Conservation (phyloP, 2,797 vertebrate genomes). For the Argentina silus region DNA sequence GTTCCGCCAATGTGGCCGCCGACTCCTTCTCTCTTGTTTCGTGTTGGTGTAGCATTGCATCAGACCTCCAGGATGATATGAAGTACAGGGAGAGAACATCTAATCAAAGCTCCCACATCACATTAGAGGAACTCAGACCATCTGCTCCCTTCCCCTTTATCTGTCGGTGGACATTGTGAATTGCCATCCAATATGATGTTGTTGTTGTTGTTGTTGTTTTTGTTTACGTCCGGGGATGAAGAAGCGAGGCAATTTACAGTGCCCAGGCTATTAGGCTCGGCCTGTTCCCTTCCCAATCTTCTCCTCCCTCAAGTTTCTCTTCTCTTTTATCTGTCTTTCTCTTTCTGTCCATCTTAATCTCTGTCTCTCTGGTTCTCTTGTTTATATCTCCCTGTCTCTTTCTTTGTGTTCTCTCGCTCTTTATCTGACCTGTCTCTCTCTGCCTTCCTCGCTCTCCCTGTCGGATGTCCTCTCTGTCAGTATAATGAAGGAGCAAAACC, state of each 20-base stretch:
- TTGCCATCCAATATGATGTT: neutral
- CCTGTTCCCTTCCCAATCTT: too few species aligned
- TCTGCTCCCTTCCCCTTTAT: slow-evolving; percentile 33
- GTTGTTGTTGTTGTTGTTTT: neutral
- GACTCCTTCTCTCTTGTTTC: neutral
- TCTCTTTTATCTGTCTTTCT: neutral
- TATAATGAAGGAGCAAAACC: neutral
- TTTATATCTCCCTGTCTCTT: too few species aligned
- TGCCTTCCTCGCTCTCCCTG: neutral
- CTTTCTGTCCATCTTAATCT: neutral
- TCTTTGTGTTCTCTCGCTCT: neutral
- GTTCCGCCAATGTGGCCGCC: slow-evolving; percentile 9
- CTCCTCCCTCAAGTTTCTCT: neutral
- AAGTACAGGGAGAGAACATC: slow-evolving; percentile 31
- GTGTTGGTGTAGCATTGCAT: slow-evolving; percentile 28
- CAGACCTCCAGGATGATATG: slow-evolving; percentile 23
- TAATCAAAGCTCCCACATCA: slow-evolving; percentile 37
- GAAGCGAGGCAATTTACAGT: too few species aligned
- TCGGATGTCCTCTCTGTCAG: neutral
- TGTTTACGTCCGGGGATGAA: neutral
- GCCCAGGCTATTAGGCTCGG: too few species aligned
- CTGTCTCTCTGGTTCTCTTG: too few species aligned
- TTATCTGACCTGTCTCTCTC: neutral
- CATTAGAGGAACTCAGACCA: slow-evolving; percentile 38
- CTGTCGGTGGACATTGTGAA: slow-evolving; percentile 38